Evolutionary conservation across 2,888 invertebrate genomes (phyloP).

Genomic region (Ophion ventricosus): DNA sequence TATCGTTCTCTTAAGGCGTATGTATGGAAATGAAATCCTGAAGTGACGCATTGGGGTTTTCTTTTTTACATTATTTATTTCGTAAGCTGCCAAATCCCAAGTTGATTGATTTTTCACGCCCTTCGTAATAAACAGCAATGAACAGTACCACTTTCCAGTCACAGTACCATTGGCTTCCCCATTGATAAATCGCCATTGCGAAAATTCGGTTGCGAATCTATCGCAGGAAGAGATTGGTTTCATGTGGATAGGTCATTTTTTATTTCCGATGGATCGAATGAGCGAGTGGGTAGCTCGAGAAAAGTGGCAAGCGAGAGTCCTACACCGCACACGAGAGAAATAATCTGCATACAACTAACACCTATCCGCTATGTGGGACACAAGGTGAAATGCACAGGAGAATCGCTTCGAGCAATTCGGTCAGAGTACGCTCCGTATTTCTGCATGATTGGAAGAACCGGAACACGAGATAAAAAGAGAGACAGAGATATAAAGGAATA

Average conservation of each 20-base stretch:
- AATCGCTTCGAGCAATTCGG: constrained; percentile 48
- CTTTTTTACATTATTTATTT: not conserved
- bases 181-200: not conserved
- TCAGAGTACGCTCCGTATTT: constrained; percentile 58
- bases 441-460: constrained; percentile 63
- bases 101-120: not conserved
- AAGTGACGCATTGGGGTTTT: not conserved
- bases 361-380: constrained; percentile 4
- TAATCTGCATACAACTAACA: constrained; percentile 24
- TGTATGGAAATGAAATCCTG: not conserved
- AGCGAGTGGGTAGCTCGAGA: constrained; percentile 32
- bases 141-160: not conserved
- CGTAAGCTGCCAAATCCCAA: not conserved
- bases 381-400: constrained; percentile 23
- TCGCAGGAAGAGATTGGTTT: constrained; percentile 19
- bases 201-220: constrained; percentile 31
- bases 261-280: constrained; percentile 38
- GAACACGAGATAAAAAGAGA: not conserved
- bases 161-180: not conserved
- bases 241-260: constrained; percentile 39
- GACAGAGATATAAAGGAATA: not conserved
- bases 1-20: not conserved
- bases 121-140: not conserved
- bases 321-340: constrained; percentile 1
- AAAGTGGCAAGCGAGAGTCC: constrained; percentile 25